Conservation (phyloP, 2,797 vertebrate species). For the Ctenosaura bakeri region DNA sequence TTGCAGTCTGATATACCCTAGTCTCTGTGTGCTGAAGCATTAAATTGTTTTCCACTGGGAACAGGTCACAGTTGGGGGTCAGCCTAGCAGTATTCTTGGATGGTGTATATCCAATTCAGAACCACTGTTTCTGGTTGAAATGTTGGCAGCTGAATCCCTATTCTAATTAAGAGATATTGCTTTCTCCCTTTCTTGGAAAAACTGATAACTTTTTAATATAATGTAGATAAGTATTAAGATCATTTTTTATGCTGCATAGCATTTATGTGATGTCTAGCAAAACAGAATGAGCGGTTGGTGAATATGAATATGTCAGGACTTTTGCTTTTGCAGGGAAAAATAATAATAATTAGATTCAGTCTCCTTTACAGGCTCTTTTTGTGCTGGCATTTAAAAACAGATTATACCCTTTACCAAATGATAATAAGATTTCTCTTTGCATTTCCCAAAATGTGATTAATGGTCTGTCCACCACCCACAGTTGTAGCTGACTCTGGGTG, state of each 20-base stretch:
- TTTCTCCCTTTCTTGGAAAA: neutral
- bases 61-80: conserved; percentile 81
- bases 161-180: conserved; percentile 78
- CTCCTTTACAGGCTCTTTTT: conserved; percentile 34
- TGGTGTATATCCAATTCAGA: conserved; percentile 65
- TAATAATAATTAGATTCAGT: conserved; percentile 16
- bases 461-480: neutral
- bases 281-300: conserved; percentile 10
- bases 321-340: conserved; percentile 17
- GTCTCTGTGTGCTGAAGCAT: conserved; percentile 83
- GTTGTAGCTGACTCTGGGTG: conserved; percentile 4
- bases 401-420: conserved; percentile 21
- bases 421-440: conserved; percentile 11
- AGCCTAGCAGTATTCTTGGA: conserved; percentile 71
- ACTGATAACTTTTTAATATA: conserved; percentile 36
- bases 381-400: conserved; percentile 21
- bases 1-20: conserved; percentile 82
- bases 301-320: conserved; percentile 32
- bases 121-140: conserved; percentile 76
- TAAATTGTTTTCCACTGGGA: conserved; percentile 91
- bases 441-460: conserved; percentile 39
- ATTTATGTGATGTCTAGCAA: neutral
- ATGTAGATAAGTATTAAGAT: conserved; percentile 27
- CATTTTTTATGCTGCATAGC: conserved; percentile 2
- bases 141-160: conserved; percentile 76